Conservation (phyloP, 2,888 invertebrate genomes). For the Carcina quercana region DNA sequence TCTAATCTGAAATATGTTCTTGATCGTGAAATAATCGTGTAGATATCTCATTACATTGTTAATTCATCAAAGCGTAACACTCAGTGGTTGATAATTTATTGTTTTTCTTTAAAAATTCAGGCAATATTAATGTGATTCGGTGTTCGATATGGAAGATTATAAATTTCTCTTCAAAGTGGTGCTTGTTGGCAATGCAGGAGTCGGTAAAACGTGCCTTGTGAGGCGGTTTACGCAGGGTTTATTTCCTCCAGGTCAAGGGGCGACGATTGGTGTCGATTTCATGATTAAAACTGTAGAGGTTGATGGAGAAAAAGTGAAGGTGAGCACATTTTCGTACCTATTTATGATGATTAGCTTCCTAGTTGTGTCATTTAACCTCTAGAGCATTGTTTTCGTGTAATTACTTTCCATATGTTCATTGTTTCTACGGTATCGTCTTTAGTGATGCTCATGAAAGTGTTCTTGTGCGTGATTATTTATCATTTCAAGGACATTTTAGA, state of each 20-base stretch:
- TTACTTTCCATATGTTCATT: constrained; percentile 16
- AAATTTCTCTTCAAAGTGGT: constrained; percentile 99
- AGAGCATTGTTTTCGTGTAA: constrained; percentile 9
- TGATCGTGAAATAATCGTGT: too few species aligned
- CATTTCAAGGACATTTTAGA: too few species aligned
- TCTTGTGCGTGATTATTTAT: too few species aligned
- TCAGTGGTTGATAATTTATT: constrained; percentile 38
- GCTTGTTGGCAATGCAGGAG: constrained; percentile 97
- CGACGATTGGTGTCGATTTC: constrained; percentile 99
- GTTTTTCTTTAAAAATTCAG: constrained; percentile 21
- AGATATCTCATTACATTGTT: constrained; percentile 33
- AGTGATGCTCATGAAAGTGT: too few species aligned
- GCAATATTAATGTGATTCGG: constrained; percentile 45
- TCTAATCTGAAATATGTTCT: constrained; percentile 46
- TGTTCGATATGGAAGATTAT: constrained; percentile 93
- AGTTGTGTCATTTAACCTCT: constrained; percentile 33
- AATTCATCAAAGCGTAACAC: constrained; percentile 57
- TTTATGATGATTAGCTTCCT: constrained; percentile 20
- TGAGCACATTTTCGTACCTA: constrained; percentile 33
- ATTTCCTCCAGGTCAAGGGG: constrained; percentile 98
- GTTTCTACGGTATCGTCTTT: too few species aligned
- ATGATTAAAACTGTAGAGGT: constrained; percentile 99
- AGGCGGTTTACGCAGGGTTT: constrained; percentile 97
- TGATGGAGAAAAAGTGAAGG: constrained; percentile 95
- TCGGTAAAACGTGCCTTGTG: constrained; percentile 98